phyloP scores from a whole-genome alignment of 2,113 vertebrate species.

The Cacatua alba region DNA sequence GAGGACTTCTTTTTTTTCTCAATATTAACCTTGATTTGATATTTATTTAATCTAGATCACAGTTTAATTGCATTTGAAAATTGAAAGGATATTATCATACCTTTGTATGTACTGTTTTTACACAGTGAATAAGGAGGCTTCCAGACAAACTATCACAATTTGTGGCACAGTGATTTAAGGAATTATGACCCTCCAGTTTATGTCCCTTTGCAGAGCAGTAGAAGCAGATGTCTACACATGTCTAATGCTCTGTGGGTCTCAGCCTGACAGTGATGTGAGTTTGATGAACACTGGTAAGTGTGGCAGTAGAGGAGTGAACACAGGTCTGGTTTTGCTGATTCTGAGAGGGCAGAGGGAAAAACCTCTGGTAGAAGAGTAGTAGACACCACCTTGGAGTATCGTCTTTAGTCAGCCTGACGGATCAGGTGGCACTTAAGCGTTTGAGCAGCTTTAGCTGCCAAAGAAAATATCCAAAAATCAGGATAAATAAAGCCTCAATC shows the following conservation, averaged over 20 bases:
- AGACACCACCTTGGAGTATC: background rate
- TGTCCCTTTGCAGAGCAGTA: background rate
- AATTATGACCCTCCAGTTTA: background rate
- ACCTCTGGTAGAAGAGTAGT: background rate
- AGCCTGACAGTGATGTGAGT: background rate
- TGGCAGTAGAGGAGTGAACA: background rate
- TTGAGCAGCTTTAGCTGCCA: background rate
- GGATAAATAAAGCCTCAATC: background rate
- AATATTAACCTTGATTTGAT: background rate
- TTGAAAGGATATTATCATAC: background rate
- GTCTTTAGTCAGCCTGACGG: background rate
- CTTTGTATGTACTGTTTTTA: background rate
- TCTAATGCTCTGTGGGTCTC: background rate
- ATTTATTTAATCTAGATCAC: background rate
- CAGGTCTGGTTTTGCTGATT: background rate
- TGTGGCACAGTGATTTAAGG: background rate
- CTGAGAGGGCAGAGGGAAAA: background rate
- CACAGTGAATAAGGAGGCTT: background rate
- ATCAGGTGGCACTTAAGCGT: background rate
- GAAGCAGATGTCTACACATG: background rate
- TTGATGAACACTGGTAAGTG: background rate
- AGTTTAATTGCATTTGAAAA: background rate
- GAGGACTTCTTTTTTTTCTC: background rate
- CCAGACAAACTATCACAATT: background rate
- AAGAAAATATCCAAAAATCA: background rate